These are phyloP conservation scores for Campoplex nolae DNA, from an alignment of 2,888 invertebrate genomes.

Conservation along the genomic window DNA sequence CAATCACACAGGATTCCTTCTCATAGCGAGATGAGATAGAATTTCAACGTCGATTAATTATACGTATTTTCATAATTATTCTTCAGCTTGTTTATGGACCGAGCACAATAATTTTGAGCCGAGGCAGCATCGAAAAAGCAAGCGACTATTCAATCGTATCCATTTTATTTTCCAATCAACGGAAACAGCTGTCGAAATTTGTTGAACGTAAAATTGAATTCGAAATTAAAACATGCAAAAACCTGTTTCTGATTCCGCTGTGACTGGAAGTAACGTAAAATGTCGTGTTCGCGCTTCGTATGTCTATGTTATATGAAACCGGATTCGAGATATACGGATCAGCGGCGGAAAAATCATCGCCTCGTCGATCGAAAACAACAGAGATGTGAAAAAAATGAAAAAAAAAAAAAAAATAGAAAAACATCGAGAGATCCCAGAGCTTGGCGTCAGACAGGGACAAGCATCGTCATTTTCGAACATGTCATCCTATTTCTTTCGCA, in stretches of 20 bases:
- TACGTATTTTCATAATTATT: too few species aligned
- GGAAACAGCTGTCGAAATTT: neutral
- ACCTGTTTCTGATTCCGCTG: neutral
- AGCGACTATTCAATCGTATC: neutral
- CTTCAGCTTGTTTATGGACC: neutral
- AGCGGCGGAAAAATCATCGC: constrained; percentile 58
- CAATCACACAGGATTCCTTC: too few species aligned
- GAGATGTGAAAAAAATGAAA: constrained; percentile 29
- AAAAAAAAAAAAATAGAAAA: constrained; percentile 1
- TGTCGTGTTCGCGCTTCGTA: neutral
- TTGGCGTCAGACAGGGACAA: constrained; percentile 17
- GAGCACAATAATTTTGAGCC: neutral
- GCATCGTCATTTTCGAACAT: constrained; percentile 33
- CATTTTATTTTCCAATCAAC: neutral
- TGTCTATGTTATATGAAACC: neutral
- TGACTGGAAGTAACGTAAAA: constrained; percentile 2
- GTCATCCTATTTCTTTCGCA: constrained; percentile 54
- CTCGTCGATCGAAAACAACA: constrained; percentile 53
- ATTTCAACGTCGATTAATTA: too few species aligned
- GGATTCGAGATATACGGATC: neutral
- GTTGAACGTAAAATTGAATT: neutral
- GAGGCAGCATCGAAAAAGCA: neutral
- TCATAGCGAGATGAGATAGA: too few species aligned
- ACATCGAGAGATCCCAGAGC: constrained; percentile 18
- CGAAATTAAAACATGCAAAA: neutral